These are phyloP conservation scores for Lagorchestes hirsutus DNA, from an alignment of 2,797 vertebrate genomes.

Conservation along the genomic window DNA sequence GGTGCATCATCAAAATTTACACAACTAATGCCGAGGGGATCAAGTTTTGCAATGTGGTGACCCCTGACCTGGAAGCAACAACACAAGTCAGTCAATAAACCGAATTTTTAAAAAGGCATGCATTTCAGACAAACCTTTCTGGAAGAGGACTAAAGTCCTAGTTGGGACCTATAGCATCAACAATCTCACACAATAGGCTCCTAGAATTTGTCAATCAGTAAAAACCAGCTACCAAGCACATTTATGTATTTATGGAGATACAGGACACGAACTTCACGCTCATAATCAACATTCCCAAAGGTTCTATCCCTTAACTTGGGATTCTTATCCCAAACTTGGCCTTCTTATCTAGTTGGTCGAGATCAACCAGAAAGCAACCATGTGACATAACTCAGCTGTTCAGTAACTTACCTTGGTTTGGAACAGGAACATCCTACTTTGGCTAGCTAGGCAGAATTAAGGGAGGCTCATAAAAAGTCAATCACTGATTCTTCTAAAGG, in stretches of 20 bases:
- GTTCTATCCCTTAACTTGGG: not conserved
- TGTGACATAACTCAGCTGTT: not conserved
- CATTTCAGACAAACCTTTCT: conserved; percentile 56
- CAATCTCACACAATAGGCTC: not conserved
- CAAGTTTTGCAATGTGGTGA: conserved; percentile 97
- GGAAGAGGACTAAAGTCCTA: not conserved
- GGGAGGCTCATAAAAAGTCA: not conserved
- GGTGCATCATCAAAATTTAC: conserved; percentile 99
- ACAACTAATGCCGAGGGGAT: conserved; percentile 99
- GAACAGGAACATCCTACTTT: not conserved
- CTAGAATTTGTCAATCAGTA: not conserved
- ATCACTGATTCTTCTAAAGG: not conserved
- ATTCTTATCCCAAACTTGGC: not conserved
- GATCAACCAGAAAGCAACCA: not conserved
- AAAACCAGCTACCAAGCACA: not conserved
- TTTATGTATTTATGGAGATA: not conserved
- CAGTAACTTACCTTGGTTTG: not conserved
- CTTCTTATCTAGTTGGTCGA: not conserved
- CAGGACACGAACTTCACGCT: not conserved
- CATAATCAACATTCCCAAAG: conserved; percentile 14
- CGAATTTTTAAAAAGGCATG: conserved; percentile 56
- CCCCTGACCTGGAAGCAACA: conserved; percentile 96
- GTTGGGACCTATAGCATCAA: not conserved
- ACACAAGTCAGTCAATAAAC: conserved; percentile 86
- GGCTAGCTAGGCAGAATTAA: not conserved